Base-by-base conservation (phyloP, 2,888 invertebrate species). In the Eledona agricola region DNA sequence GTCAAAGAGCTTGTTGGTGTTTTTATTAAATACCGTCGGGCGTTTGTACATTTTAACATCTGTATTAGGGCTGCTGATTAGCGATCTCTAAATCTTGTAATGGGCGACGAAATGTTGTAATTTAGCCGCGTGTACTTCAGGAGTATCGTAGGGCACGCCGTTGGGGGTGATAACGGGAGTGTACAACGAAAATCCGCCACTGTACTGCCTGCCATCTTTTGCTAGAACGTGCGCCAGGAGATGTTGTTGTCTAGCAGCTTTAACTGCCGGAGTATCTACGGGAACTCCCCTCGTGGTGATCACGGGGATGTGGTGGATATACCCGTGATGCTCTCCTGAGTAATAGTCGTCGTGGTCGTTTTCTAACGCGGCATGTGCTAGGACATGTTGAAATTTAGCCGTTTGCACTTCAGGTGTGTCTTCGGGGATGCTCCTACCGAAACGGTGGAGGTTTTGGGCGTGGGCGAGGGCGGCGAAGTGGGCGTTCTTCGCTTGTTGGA, bases 81-180 rank as follows among this genome's bases (percentile, higher is more conserved):
- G n/a, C n/a, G n/a, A n/a, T 4, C 19, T 57, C 79, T 63, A 77
- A 73, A 75, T 78, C 79, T n/a, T n/a, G n/a, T n/a, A n/a, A 52
- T 62, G 57, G 12, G 62, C 66, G 4, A 60, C 63, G 16, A 64
- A 54, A 51, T 67, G 70, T 12, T 58, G 60, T 12, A 60, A 59
- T 57, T 65, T 64, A 17, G 71, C 70, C 29, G 62, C 59, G 51
- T 68, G 65, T 1, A 70, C 69, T 29, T 66, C 67, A 10, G 65
- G 62, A 17, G 69, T 69, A 23, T 84, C 83, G 34, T 83, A 80
- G 37, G 81, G 79, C 74, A 81, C 82, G 75, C 81, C 78, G 67
- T 79, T 69, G 75, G 70, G 79, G 51, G 72, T 76, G 55, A 72
- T 73, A 70, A 78, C 76, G 40, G 79, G 56, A 4, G 37, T 23